Conservation (phyloP, 2,113 vertebrate species). For the Gavia stellata region DNA sequence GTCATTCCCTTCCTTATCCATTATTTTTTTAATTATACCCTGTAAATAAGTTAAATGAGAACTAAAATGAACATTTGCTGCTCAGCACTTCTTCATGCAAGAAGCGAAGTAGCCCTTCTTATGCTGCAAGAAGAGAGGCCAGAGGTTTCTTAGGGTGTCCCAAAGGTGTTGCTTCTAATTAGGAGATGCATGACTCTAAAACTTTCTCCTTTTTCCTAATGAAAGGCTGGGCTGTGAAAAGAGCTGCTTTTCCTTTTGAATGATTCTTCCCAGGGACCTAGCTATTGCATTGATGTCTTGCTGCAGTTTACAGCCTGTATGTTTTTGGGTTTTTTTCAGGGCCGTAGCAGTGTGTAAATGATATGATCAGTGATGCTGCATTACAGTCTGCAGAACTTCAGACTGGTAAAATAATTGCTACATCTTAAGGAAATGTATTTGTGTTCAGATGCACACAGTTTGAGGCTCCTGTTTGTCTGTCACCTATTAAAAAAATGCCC, state of each 20-base stretch:
- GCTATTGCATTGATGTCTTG: background rate
- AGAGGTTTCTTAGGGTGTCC: background rate
- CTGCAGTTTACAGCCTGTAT: background rate
- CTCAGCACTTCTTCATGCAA: background rate
- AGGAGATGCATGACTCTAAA: background rate
- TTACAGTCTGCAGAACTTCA: background rate
- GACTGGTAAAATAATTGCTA: background rate
- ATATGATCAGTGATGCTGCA: rapidly evolving
- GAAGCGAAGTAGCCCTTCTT: background rate
- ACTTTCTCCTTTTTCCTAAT: background rate
- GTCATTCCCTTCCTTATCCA: background rate
- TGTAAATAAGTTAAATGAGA: background rate
- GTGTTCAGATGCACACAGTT: background rate
- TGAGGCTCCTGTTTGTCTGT: background rate
- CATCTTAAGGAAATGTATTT: background rate
- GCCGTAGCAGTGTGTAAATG: background rate
- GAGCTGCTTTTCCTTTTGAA: background rate
- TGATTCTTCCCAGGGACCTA: background rate
- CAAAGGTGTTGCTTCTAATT: background rate
- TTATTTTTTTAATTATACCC: background rate
- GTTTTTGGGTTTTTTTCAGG: background rate
- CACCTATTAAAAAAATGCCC: too few species aligned
- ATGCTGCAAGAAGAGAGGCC: background rate
- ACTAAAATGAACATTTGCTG: background rate
- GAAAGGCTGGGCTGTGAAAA: background rate